Conservation (phyloP, 2,797 vertebrate genomes). For the Eulemur mongoz region DNA sequence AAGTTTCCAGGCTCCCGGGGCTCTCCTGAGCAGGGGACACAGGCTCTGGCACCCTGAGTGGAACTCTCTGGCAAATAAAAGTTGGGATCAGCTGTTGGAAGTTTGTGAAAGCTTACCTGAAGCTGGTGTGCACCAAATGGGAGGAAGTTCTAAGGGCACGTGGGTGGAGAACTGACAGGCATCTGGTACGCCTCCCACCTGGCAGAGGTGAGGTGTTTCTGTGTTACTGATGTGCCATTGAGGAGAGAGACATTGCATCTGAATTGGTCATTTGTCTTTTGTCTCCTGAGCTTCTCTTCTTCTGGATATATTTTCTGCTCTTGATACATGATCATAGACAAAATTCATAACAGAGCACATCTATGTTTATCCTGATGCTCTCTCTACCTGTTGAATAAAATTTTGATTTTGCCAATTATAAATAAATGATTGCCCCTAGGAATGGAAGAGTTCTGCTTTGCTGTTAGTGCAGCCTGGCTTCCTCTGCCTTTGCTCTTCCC, state of each 20-base stretch:
- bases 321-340: background rate
- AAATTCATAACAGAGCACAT: background rate
- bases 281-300: background rate
- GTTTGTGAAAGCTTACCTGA: background rate
- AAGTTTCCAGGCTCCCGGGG: background rate
- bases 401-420: background rate
- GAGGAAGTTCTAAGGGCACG: background rate
- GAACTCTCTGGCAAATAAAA: background rate
- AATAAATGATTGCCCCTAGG: background rate
- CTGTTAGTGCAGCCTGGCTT: background rate
- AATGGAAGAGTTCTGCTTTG: background rate
- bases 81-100: background rate
- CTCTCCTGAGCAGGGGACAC: background rate
- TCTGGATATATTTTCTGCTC: background rate
- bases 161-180: background rate
- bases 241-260: background rate
- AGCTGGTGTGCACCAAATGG: background rate
- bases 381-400: background rate
- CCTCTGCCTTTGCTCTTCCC: background rate
- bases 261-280: conserved; percentile 21
- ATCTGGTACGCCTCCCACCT: background rate
- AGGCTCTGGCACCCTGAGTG: background rate
- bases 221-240: background rate
- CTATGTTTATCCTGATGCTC: background rate
- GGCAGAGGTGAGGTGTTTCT: background rate